Evolutionary conservation across 2,888 invertebrate species (phyloP).

Genomic region (Adelognathus sp.): DNA sequence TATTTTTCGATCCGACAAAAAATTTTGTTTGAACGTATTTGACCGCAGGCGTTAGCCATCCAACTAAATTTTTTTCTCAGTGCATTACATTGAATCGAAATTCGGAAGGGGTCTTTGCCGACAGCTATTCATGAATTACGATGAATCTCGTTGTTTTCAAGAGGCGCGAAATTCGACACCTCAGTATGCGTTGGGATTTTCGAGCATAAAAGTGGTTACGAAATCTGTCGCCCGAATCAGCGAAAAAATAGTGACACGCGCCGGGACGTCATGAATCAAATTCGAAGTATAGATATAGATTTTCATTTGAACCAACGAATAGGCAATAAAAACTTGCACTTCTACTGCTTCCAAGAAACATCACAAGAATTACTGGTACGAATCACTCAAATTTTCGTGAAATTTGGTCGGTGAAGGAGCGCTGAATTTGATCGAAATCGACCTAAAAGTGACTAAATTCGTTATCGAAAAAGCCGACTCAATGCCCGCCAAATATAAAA

Average conservation of each 20-base stretch:
- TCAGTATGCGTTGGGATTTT: background rate
- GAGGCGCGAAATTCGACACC: background rate
- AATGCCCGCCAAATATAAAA: background rate
- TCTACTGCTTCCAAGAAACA: background rate
- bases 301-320: background rate
- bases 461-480: background rate
- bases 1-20: no score
- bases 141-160: background rate
- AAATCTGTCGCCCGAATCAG: background rate
- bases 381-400: no score
- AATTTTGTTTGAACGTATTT: no score
- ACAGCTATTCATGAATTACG: background rate
- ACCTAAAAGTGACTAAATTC: background rate
- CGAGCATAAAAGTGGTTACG: background rate
- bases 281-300: background rate
- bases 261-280: background rate
- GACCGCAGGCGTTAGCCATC: no score
- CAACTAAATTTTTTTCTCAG: no score
- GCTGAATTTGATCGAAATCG: background rate
- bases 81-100: background rate
- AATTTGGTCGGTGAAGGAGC: background rate
- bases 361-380: no score
- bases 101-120: background rate
- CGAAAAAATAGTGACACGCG: background rate
- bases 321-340: background rate